Conservation (phyloP, 37 sponge, comb jelly and placozoan genomes). For the Axinella damicornis region DNA sequence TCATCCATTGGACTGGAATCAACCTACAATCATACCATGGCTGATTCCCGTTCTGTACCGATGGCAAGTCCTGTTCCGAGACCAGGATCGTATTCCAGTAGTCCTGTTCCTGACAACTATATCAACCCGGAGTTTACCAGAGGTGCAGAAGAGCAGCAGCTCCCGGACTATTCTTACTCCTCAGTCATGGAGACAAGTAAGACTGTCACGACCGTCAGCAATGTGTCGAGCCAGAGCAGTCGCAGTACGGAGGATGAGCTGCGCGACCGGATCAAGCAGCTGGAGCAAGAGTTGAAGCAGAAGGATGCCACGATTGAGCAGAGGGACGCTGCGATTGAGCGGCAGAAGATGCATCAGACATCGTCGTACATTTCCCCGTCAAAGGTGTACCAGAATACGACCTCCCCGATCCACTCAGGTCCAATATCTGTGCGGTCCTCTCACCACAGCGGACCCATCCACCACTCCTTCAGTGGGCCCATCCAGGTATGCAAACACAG, state of each 20-base stretch:
- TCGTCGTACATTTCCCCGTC: neutral
- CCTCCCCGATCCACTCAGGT: neutral
- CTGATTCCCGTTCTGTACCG: no score
- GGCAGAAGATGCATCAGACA: neutral
- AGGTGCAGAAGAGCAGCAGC: neutral
- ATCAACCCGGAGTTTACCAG: neutral
- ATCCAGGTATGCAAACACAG: no score
- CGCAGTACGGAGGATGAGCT: slow-evolving; percentile 28
- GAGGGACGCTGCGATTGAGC: slow-evolving; percentile 3
- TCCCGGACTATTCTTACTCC: neutral
- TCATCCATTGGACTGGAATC: no score
- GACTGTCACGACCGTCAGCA: neutral
- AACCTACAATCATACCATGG: no score
- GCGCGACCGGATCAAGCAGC: slow-evolving; percentile 12
- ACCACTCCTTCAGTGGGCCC: neutral
- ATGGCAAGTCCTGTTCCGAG: no score
- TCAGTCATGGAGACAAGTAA: neutral
- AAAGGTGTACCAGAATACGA: neutral
- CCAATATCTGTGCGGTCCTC: neutral
- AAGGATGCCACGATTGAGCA: slow-evolving; percentile 15
- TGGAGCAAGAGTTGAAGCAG: slow-evolving; percentile 18
- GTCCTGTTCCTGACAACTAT: neutral
- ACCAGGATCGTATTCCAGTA: neutral
- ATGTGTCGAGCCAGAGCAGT: neutral
- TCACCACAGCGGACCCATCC: neutral